Evolutionary conservation across 1,140 invertebrate genomes (phyloP).

Genomic region (Anastrepha obliqua): DNA sequence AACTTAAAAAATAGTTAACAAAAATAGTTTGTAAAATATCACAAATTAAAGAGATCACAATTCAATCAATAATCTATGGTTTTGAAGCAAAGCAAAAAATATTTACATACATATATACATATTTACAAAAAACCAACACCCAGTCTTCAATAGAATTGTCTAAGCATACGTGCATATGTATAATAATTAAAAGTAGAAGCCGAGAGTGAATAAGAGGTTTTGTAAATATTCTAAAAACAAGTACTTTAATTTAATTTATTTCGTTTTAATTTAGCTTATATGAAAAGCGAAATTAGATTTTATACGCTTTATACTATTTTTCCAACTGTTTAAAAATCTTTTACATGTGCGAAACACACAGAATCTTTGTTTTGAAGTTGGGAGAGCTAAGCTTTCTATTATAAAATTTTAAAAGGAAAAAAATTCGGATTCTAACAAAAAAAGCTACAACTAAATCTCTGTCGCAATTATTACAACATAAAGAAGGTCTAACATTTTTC

Average conservation of each 20-base stretch:
- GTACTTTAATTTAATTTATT: no score
- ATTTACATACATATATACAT: constrained; percentile 4
- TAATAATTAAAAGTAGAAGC: no score
- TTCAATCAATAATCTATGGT: neutral
- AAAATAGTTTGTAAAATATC: no score
- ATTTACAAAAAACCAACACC: neutral
- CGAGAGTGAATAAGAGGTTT: no score
- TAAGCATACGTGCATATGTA: neutral
- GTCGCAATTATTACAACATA: neutral
- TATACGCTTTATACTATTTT: no score
- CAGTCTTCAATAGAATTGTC: neutral
- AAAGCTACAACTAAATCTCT: neutral
- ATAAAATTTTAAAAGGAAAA: neutral
- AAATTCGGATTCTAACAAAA: neutral
- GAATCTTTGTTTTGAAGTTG: neutral
- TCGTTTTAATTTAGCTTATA: no score
- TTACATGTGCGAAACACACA: constrained; percentile 40
- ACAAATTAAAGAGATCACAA: no score
- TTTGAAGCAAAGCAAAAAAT: neutral
- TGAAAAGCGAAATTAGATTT: no score
- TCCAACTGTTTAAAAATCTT: neutral
- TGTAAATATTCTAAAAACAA: no score
- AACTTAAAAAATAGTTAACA: no score
- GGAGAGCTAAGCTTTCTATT: neutral
- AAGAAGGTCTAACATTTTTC: neutral